A percentile compares a stretch with the other conserved stretches of the same genome.
These are phyloP conservation scores for Myotis findleyi DNA, from an alignment of 2,797 vertebrate genomes.

Conservation along the genomic window DNA sequence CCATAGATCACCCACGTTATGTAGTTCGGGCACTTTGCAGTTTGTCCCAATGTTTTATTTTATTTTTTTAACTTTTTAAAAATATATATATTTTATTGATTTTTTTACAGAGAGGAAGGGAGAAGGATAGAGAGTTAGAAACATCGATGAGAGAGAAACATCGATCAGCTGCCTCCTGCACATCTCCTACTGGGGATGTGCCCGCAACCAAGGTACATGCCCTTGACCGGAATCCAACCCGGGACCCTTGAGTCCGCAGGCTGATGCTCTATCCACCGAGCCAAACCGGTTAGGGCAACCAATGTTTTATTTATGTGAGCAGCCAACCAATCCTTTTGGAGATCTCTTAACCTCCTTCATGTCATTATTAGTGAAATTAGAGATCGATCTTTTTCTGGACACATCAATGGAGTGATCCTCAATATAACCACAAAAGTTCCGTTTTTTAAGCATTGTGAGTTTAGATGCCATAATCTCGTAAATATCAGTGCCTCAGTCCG, in stretches of 20 bases:
- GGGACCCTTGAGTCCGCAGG: too few species aligned
- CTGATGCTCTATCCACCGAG: too few species aligned
- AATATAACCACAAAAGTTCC: conserved; percentile 74
- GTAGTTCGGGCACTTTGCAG: conserved; percentile 85
- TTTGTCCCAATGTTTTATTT: conserved; percentile 85
- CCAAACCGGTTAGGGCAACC: neutral
- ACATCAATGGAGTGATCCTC: conserved; percentile 81
- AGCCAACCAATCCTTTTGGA: conserved; percentile 83
- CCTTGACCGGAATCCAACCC: too few species aligned
- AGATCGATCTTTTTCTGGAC: conserved; percentile 81
- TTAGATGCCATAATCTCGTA: conserved; percentile 87
- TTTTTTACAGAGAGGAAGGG: too few species aligned
- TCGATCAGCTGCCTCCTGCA: too few species aligned
- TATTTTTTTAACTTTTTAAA: too few species aligned
- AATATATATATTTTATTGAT: too few species aligned
- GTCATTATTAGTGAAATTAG: conserved; percentile 85
- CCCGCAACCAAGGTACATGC: too few species aligned
- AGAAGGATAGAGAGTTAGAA: too few species aligned
- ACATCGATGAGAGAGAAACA: too few species aligned
- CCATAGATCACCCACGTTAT: conserved; percentile 89
- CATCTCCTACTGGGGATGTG: too few species aligned
- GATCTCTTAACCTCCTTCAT: conserved; percentile 86
- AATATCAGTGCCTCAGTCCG: conserved; percentile 41
- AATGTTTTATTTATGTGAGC: conserved; percentile 78
- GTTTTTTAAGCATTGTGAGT: conserved; percentile 82